Base-by-base conservation (phyloP, 2,797 vertebrate species). In the Oreortyx pictus region DNA sequence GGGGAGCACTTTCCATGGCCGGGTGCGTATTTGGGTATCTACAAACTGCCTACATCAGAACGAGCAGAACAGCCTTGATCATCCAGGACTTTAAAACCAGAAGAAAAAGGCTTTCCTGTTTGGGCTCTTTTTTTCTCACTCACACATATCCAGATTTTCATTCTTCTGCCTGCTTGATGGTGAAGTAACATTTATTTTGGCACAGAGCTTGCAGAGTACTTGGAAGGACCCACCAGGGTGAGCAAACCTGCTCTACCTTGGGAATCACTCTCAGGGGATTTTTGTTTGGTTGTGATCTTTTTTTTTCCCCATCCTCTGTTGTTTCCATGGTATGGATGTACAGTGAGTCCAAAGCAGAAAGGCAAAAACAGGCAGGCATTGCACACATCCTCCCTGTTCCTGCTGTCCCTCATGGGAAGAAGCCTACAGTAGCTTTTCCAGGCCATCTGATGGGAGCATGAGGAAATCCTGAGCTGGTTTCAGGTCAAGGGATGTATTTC, bases 21-120 rank as follows among this genome's bases (percentile, higher is more conserved):
- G 82, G 78, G 84, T 12, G 2, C 41, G 54, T 71, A 64, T 87
- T 82, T 88, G 70, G 75, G 70, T 72, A 88, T 92, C 88, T 86
- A 82, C 83, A 82, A 72, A 86, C 67, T 23, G 17, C 73, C 84
- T 88, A 89, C 83, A 90, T 91, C 91, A 73, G 94, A 62, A 72
- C n/a, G 78, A 95, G 80, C 64, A 50, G 80, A 87, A 75, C 64
- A 67, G 82, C 80, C 87, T 89, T 71, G 86, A 94, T 96, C 92
- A 91, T 88, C 82, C 61, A 91, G 60, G 89, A 76, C 67, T 92
- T 94, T 57, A 86, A 89, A 94, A 85, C 29, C 25, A 88, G 71
- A 85, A 93, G 71, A 95, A 97, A 95, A 56, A 62, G 52, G 18
- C 29, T 95, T 96, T 94, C 94, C 92, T 91, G 54, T 88, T 90